Evolutionary conservation across 2,797 vertebrate species (phyloP).

Genomic region (Macropodus opercularis): DNA sequence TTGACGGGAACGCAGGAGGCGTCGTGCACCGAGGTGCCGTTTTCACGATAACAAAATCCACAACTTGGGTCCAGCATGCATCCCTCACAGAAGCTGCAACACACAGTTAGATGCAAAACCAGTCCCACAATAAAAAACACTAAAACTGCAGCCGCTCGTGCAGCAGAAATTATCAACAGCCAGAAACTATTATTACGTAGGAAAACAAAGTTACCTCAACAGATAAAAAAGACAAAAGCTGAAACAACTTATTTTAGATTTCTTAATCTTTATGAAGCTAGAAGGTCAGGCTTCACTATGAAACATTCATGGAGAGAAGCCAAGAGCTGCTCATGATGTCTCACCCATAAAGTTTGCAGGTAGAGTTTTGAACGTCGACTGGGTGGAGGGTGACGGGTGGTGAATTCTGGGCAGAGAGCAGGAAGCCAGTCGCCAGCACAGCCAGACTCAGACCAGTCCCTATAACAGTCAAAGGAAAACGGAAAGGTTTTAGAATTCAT

Average conservation of each 20-base stretch:
- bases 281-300: neutral
- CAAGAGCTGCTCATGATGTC: neutral
- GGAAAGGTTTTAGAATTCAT: no score
- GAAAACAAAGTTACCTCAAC: no score
- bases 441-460: conserved; percentile 89
- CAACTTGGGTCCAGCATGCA: conserved; percentile 95
- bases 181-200: no score
- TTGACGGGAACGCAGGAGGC: conserved; percentile 88
- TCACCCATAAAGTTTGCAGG: conserved; percentile 82
- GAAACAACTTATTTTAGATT: no score
- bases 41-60: conserved; percentile 93
- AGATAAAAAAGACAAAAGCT: no score
- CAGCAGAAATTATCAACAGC: no score
- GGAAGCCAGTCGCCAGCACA: conserved; percentile 90
- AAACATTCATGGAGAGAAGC: neutral
- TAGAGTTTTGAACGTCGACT: conserved; percentile 83
- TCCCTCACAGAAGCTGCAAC: conserved; percentile 86
- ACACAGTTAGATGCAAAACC: conserved; percentile 6
- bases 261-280: no score
- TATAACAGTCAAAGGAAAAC: conserved; percentile 51
- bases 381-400: conserved; percentile 87
- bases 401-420: conserved; percentile 90
- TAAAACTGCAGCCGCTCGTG: no score
- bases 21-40: conserved; percentile 79
- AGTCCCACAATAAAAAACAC: neutral